These are phyloP conservation scores for Endotricha flammealis DNA, from an alignment of 2,888 invertebrate species.

Conservation along the genomic window DNA sequence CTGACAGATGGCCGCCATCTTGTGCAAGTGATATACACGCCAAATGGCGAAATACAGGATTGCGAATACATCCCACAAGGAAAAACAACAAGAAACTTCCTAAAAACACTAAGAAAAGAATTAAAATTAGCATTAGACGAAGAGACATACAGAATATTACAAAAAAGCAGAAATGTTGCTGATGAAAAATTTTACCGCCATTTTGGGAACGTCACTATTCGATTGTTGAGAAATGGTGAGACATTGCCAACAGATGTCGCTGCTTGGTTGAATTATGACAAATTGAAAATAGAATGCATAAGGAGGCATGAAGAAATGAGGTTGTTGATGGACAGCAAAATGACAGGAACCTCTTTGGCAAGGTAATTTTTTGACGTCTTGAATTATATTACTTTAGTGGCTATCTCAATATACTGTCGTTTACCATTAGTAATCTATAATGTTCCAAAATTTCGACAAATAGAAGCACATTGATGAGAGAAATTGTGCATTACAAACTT, in stretches of 20 bases:
- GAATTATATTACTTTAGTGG: not conserved
- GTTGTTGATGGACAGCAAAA: constrained; percentile 54
- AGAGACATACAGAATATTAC: constrained; percentile 45
- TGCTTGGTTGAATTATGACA: constrained; percentile 78
- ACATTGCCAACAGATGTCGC: constrained; percentile 68
- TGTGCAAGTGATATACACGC: constrained; percentile 83
- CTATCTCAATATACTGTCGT: constrained; percentile 3
- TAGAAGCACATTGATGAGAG: no score
- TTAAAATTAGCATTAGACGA: constrained; percentile 65
- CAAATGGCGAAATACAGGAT: constrained; percentile 79
- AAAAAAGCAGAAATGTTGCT: constrained; percentile 34
- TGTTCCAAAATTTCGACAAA: no score
- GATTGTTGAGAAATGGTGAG: constrained; percentile 66
- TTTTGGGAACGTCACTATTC: constrained; percentile 76
- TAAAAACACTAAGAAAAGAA: constrained; percentile 78
- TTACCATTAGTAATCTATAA: no score
- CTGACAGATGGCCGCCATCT: constrained; percentile 83
- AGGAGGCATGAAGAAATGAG: constrained; percentile 57
- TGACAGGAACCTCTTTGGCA: constrained; percentile 41
- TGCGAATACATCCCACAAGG: constrained; percentile 81
- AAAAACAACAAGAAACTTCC: constrained; percentile 76
- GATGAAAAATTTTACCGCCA: constrained; percentile 58
- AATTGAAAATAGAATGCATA: constrained; percentile 76
- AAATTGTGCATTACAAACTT: no score
- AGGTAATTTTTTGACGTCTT: constrained; percentile 43